Conservation (phyloP, 1,140 invertebrate genomes). For the Hesperophylax magnus region DNA sequence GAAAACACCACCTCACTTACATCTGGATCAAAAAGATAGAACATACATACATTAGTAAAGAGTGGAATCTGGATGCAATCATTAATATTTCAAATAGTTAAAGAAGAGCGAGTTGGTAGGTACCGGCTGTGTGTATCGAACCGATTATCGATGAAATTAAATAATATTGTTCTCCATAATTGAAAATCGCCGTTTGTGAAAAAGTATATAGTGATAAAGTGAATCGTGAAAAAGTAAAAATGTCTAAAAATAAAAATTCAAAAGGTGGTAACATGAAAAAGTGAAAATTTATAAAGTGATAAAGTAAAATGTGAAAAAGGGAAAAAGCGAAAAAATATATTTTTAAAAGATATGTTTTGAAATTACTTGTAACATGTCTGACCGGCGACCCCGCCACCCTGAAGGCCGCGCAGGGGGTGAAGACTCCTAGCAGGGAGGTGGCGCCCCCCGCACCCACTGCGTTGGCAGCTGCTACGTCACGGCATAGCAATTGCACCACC, state of each 20-base stretch:
- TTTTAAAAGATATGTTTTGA: too few species aligned
- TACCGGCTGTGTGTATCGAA: too few species aligned
- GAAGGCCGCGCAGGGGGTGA: conserved; percentile 88
- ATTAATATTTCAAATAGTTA: not conserved
- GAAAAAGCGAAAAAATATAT: too few species aligned
- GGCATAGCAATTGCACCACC: conserved; percentile 83
- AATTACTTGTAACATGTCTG: conserved; percentile 76
- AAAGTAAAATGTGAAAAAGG: too few species aligned
- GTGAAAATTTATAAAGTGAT: too few species aligned
- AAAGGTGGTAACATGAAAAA: not conserved
- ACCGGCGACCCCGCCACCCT: conserved; percentile 84
- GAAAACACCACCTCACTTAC: conserved; percentile 85
- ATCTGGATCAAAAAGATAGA: conserved; percentile 68
- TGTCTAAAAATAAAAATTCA: not conserved
- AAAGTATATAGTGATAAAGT: too few species aligned
- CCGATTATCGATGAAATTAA: too few species aligned
- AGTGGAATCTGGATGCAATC: conserved; percentile 6
- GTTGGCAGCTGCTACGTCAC: conserved; percentile 72
- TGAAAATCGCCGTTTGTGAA: too few species aligned
- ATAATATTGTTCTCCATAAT: too few species aligned
- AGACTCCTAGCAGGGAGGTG: conserved; percentile 69
- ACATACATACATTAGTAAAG: not conserved
- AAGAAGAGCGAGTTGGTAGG: not conserved
- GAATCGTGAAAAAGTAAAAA: not conserved
- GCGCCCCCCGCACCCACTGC: not conserved